Evolutionary conservation across 2,113 vertebrate genomes (phyloP), one percentile per base, ranked within the genome.

Genomic region (Hippocampus comes): DNA sequence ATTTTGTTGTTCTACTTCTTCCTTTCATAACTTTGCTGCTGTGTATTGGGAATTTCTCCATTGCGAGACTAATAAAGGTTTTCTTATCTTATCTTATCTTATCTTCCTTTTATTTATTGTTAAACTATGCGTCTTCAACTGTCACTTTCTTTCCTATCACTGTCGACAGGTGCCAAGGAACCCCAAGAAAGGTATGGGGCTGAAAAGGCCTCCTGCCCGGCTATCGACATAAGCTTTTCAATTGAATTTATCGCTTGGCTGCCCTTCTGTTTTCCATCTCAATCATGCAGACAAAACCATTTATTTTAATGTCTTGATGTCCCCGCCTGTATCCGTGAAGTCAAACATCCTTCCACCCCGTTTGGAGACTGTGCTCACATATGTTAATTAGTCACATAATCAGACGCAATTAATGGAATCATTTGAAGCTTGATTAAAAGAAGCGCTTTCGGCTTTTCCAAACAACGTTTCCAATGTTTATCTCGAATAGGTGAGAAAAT

Each of bases 161-260:
- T n/a, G 68, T 74, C 15, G 21, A 9, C n/a, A 51, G 75, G 63
- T 73, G 83, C 83, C 84, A 88, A 80, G 48, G 67, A 83, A 74
- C 71, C 81, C 72, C 18, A 67, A 78, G 53, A 10, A 77, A 84
- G 71, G 73, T 74, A 69, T 67, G 63, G 75, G 68, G 84, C 91
- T 83, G 23, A 88, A 88, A 89, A 79, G 81, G 73, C 74, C 76
- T 67, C 53, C 71, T 84, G 74, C 83, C 70, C 80, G 60, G 71
- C 74, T 87, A 89, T 86, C 60, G 79, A 76, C 84, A 87, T 76
- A 67, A 66, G 66, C 65, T 51, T 56, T 74, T 88, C 89, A 86
- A 80, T 88, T 89, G 73, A 79, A 77, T 84, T 81, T 78, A 89
- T 90, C 80, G 83, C 81, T 82, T 71, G 87, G 83, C 78, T 88